Percentiles rank a stretch among this genome's conserved stretches.
phyloP scores from a whole-genome alignment of 1,140 invertebrate species.

The Drosophila tsacasi region DNA sequence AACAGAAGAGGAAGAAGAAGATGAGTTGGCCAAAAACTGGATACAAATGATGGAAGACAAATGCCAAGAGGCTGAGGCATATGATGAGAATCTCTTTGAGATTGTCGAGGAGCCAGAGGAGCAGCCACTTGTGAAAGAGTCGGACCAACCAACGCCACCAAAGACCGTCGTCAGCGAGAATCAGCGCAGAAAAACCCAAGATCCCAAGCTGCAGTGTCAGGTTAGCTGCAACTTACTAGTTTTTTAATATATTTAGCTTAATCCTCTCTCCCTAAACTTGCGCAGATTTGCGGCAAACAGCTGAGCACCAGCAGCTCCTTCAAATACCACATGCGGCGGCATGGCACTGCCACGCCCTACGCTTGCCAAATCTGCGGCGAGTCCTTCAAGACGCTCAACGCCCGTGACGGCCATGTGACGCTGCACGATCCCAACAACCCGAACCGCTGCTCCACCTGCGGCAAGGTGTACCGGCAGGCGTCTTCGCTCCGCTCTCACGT shows the following conservation, averaged over 20 bases:
- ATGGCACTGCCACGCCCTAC: constrained; percentile 69
- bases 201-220: constrained; percentile 46
- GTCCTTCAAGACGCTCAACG: constrained; percentile 74
- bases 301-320: constrained; percentile 70
- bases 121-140: neutral
- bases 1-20: neutral
- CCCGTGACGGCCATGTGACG: constrained; percentile 66
- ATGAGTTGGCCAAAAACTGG: neutral
- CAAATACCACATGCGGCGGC: constrained; percentile 83
- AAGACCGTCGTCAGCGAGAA: neutral
- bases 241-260: neutral
- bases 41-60: neutral
- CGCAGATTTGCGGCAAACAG: constrained; percentile 66
- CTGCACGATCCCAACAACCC: constrained; percentile 67
- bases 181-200: constrained; percentile 13
- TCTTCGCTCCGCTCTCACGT: constrained; percentile 64
- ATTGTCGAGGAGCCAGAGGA: neutral
- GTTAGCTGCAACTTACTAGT: neutral
- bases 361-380: constrained; percentile 60
- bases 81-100: constrained; percentile 14
- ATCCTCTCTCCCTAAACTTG: neutral
- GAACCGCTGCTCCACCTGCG: constrained; percentile 57
- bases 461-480: constrained; percentile 64
- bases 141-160: neutral
- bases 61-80: no score